Percentiles rank a stretch among this genome's conserved stretches.
Evolutionary conservation across 1,140 invertebrate genomes (phyloP).

Genomic region (Notospermus geniculatus): DNA sequence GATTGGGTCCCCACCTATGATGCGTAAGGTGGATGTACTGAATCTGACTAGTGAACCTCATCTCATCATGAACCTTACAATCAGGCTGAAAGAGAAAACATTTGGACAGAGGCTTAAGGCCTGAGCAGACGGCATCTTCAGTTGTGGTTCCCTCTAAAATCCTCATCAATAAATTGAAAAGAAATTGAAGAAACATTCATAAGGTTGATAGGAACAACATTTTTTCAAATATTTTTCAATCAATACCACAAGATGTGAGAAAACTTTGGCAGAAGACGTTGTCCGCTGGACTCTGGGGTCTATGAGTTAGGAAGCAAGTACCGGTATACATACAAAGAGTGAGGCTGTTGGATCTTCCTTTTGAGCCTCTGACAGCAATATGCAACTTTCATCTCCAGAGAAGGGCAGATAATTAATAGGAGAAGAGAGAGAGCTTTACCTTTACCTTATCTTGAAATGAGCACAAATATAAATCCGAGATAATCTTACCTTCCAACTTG

Average conservation of each 20-base stretch:
- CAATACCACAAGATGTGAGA: too few species aligned
- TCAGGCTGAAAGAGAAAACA: slow-evolving; percentile 64
- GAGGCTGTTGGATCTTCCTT: too few species aligned
- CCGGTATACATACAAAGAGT: too few species aligned
- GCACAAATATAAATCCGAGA: neutral
- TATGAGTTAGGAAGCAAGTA: neutral
- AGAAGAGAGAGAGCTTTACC: neutral
- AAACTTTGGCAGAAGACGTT: too few species aligned
- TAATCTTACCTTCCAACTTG: slow-evolving; percentile 69
- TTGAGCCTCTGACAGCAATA: neutral
- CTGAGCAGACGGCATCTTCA: neutral
- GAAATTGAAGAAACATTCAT: too few species aligned
- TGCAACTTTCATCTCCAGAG: neutral
- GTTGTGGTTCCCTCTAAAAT: neutral
- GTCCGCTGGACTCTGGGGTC: too few species aligned
- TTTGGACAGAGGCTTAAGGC: neutral
- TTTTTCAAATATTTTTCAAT: too few species aligned
- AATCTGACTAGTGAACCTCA: slow-evolving; percentile 85
- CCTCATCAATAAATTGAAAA: neutral
- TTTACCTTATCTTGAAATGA: neutral
- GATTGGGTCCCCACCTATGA: slow-evolving; percentile 85
- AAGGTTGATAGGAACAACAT: neutral
- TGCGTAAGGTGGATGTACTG: slow-evolving; percentile 90
- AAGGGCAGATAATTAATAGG: neutral
- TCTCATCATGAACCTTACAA: slow-evolving; percentile 80